Base-by-base conservation (phyloP, 2,888 invertebrate genomes). In the Choristoneura rosaceana region DNA sequence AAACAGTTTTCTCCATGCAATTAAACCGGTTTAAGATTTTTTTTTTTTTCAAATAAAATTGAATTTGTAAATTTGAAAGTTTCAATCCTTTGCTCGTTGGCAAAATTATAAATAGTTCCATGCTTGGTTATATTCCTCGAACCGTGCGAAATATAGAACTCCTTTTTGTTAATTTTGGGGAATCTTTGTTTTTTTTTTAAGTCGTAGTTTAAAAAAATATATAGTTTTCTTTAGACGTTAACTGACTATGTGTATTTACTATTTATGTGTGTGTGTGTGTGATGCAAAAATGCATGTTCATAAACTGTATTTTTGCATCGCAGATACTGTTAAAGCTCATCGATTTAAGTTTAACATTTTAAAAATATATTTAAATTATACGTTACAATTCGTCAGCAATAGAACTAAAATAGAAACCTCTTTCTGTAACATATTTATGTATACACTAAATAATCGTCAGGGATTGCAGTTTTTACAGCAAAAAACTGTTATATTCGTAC, bases 301-400 rank as follows among this genome's bases (percentile, higher is more conserved):
- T 14, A 64, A 38, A 10, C 25, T 59, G 38, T 7, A 7, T 38
- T 58, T 64, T 63, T 38, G 58, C 63, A 45, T 58, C 69, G 58
- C 63, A 58, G 45, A 34, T 38, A 9, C 25, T 25, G 25, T 25
- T 38, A 4, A 45, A 38, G 63, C 63, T 64, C 69, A 70, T 70
- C 63, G 55, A n/a, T 70, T 70, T 64, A 64, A 64, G 58, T 70
- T 69, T 69, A 69, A 69, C 41, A 41, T 69, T 52, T 69, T 69
- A 47, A 47, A 67, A 55, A 58, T 70, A 63, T 63, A 59, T 70
- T 70, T 47, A 70, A 70, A 63, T 69, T 69, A 34, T 63, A 70
- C 45, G 69, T 70, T 63, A 63, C 69, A 58, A 63, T 12, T 63
- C 17, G 14, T 43, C 15, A 52, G 55, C 63, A 70, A 70, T 64